Base-by-base conservation (phyloP, 2,113 vertebrate species). In the Rhipidura dahli region DNA sequence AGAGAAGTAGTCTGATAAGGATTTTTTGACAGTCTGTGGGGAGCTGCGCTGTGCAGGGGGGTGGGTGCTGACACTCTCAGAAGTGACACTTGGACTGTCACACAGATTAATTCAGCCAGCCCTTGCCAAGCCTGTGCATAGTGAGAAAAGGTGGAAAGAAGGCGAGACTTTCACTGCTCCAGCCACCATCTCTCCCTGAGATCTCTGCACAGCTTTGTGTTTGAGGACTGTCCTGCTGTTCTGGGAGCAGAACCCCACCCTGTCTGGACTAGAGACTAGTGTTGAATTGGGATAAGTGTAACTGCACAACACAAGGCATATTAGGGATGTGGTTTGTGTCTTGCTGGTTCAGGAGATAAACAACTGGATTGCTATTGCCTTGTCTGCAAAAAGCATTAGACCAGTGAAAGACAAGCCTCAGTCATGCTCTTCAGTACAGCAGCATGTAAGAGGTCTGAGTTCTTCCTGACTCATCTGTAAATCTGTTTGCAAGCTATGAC, bases 1-100 rank as follows among this genome's bases (percentile, higher is more conserved):
- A 86, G 80, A 50, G n/a, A 90, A 96, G 91, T 92, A 63, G 83
- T 39, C 33, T 39, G 96, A 97, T 97, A 96, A 95, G 61, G 45
- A 15, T 18, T 47, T 91, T 84, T 81, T 47, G 47, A 14, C 18
- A 49, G 87, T 30, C 79, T 87, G 37, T 23, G 28, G 22, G 33
- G 37, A 84, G 61, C 69, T 91, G 54, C 44, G 61, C 51, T 44
- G 65, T 71, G 51, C 63, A 50, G 40, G 33, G 70, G 68, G 30
- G 64, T 20, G 5, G 33, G 63, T 80, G 84, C 47, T 91, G 87
- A 28, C 56, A 27, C n/a, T 40, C 64, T 86, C 42, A 50, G 37
- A 44, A 1, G 4, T 83, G 91, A 30, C 64, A 27, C 78, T 88
- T 59, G 11, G 12, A 5, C 16, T 49, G 71, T 60, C 42, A 37